Evolutionary conservation across 2,113 vertebrate species (phyloP).

Genomic region (Pelobates fuscus): DNA sequence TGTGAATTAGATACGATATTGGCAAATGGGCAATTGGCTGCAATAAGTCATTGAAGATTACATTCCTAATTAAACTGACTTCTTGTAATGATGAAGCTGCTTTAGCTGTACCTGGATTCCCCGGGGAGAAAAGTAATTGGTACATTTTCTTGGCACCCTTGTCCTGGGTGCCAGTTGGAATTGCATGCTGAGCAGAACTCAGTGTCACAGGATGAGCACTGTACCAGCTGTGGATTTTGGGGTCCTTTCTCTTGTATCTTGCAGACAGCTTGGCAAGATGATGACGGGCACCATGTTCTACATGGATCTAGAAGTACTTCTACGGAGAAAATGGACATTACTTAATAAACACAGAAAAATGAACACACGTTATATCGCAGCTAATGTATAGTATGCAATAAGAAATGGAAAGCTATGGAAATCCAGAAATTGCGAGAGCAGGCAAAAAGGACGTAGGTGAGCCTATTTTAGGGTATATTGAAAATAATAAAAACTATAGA

Average conservation of each 20-base stretch:
- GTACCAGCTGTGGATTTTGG: constrained; percentile 85
- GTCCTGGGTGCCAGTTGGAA: constrained; percentile 91
- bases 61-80: no score
- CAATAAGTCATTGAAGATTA: no score
- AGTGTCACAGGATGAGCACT: constrained; percentile 85
- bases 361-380: neutral
- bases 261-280: constrained; percentile 94
- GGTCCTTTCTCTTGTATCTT: constrained; percentile 86
- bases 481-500: no score
- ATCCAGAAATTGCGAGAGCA: no score
- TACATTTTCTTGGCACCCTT: constrained; percentile 87
- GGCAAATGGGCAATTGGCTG: no score
- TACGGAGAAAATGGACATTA: constrained; percentile 52
- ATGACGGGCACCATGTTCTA: constrained; percentile 95
- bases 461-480: no score
- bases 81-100: neutral
- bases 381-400: no score
- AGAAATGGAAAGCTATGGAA: no score
- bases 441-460: no score
- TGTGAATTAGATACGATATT: no score
- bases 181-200: constrained; percentile 97
- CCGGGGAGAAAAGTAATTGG: constrained; percentile 90
- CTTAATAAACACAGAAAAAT: neutral
- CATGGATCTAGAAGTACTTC: constrained; percentile 96
- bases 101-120: constrained; percentile 81